Evolutionary conservation across 1,140 invertebrate genomes (phyloP), one percentile per base, ranked within the genome.

Genomic region (Hyposmocoma kahamanoa): DNA sequence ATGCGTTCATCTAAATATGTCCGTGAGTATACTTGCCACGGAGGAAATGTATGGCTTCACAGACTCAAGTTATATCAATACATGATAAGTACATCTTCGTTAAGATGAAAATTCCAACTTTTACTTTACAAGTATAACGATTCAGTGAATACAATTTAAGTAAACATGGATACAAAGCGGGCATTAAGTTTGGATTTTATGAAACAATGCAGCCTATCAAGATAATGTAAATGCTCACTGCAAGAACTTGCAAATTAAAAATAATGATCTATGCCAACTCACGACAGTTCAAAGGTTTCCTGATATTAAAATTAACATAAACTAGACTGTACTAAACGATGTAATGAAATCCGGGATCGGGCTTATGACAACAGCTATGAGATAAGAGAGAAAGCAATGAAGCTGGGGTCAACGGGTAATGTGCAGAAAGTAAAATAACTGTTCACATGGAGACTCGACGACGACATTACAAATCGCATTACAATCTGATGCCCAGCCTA

Each of bases 351-450:
- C 47, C 50, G 52, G 48, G 36, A 65, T 50, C 48, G 45, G 50
- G 44, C 47, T 57, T 52, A 57, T 57, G 54, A 53, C 51, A 52
- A 64, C 50, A 58, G 51, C 53, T 56, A 52, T 41, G 49, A 62
- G 56, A 54, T 62, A 62, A 55, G 59, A 57, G 64, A 57, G 68
- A 76, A 72, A 73, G 68, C 56, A 61, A 50, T 63, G 50, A 62
- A 50, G 56, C 42, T 36, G 47, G 56, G 64, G 60, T 72, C 56
- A 67, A 47, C 46, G 47, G 49, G 50, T 66, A 66, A 68, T 65
- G 56, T 55, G 56, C 47, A 49, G 54, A 56, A 65, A 61, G 59
- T 48, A 52, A 61, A 67, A 62, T 60, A 57, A 41, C 56, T 55
- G 53, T 68, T 57, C 50, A 43, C 30, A 49, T 46, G 52, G 54